These are phyloP conservation scores for Microcebus lehilahytsara DNA, from an alignment of 2,113 vertebrate genomes.

Conservation along the genomic window DNA sequence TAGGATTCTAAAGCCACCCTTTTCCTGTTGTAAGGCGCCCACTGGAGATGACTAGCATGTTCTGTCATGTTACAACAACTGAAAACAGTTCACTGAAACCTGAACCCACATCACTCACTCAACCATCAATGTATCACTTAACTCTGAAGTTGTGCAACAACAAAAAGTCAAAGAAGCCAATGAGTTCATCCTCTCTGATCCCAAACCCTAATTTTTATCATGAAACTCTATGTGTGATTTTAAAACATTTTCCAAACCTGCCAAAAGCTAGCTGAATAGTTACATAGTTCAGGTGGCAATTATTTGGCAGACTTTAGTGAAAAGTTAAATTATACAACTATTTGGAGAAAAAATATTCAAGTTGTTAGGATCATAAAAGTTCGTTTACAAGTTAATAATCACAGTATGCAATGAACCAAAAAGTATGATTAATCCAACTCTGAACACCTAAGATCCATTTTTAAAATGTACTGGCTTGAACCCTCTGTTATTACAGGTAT, in stretches of 20 bases:
- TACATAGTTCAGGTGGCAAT: background rate
- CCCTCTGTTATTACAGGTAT: background rate
- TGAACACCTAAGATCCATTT: background rate
- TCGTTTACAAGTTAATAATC: background rate
- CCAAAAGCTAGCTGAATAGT: background rate
- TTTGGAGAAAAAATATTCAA: background rate
- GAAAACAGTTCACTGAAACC: background rate
- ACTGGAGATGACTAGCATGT: background rate
- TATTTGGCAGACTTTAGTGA: background rate
- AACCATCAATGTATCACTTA: background rate
- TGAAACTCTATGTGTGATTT: background rate
- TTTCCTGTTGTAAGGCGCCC: background rate
- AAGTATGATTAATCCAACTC: background rate
- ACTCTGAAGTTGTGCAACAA: background rate
- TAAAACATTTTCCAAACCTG: conserved; percentile 37
- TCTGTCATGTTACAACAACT: background rate
- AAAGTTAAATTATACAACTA: background rate
- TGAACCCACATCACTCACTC: background rate
- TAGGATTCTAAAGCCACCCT: background rate
- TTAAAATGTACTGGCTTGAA: background rate
- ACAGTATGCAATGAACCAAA: background rate
- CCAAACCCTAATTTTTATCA: background rate
- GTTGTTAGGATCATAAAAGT: background rate
- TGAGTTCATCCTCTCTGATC: conserved; percentile 29
- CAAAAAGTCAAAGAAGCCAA: background rate